Evolutionary conservation across 2,113 vertebrate genomes (phyloP).

Genomic region (Cariama cristata): DNA sequence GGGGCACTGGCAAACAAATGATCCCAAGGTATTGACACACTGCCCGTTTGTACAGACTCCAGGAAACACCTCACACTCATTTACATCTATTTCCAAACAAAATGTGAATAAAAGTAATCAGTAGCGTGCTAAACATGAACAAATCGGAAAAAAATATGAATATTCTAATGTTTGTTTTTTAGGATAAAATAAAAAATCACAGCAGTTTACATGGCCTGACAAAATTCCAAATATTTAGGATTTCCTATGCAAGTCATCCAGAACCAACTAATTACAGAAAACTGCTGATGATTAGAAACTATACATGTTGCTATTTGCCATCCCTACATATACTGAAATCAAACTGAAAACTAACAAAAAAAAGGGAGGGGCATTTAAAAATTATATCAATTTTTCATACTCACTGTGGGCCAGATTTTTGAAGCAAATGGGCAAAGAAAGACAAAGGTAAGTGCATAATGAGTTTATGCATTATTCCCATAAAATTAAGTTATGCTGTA

Average conservation of each 20-base stretch:
- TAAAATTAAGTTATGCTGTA: neutral
- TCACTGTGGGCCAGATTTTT: neutral
- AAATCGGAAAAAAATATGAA: neutral
- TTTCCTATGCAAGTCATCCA: neutral
- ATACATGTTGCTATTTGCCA: neutral
- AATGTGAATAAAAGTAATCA: neutral
- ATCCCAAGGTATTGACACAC: constrained; percentile 92
- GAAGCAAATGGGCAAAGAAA: constrained; percentile 25
- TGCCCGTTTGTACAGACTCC: constrained; percentile 93
- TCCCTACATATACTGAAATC: neutral
- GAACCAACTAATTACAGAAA: neutral
- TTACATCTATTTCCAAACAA: constrained; percentile 84
- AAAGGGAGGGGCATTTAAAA: neutral
- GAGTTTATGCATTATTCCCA: neutral
- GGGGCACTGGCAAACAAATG: constrained; percentile 94
- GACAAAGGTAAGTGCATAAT: neutral
- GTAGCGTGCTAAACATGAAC: neutral
- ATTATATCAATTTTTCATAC: neutral
- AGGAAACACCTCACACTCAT: constrained; percentile 96
- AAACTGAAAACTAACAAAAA: neutral
- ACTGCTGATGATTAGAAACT: neutral
- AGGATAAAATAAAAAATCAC: neutral
- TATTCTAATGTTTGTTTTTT: neutral
- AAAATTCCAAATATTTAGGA: neutral
- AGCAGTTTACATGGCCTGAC: neutral